These are phyloP conservation scores for Cremastinae sp. DNA, from an alignment of 2,888 invertebrate species.

Conservation along the genomic window DNA sequence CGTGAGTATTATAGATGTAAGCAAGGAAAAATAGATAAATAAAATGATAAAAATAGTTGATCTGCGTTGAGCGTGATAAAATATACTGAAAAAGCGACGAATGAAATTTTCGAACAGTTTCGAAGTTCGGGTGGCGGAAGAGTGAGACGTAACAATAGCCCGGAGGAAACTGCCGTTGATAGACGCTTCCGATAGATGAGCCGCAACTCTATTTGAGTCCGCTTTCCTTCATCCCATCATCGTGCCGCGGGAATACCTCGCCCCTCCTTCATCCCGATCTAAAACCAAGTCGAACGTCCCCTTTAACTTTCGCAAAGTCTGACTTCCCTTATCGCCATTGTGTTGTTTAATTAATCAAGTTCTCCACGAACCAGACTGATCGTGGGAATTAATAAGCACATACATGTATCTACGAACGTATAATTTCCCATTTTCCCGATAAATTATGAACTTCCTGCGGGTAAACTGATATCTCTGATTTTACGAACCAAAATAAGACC, in stretches of 20 bases:
- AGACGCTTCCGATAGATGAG: constrained; percentile 77
- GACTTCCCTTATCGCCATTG: constrained; percentile 67
- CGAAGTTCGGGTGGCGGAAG: constrained; percentile 63
- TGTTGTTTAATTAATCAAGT: constrained; percentile 76
- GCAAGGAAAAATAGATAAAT: too few species aligned
- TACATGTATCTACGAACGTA: background rate
- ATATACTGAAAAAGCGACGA: background rate
- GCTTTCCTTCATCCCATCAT: constrained; percentile 52
- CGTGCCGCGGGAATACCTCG: constrained; percentile 17
- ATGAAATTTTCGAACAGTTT: constrained; percentile 37
- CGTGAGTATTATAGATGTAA: too few species aligned
- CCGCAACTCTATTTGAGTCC: constrained; percentile 48
- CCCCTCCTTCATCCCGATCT: constrained; percentile 22
- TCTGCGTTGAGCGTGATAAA: background rate
- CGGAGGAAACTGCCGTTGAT: constrained; percentile 76
- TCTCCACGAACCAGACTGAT: constrained; percentile 45
- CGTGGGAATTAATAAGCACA: constrained; percentile 35
- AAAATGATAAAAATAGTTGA: too few species aligned
- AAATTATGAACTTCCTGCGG: background rate
- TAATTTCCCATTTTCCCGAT: background rate
- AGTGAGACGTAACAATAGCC: constrained; percentile 74
- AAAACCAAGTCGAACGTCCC: constrained; percentile 36
- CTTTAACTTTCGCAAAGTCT: constrained; percentile 37
- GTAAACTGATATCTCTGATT: background rate
- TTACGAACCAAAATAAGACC: background rate